Evolutionary conservation across 2,888 invertebrate species (phyloP), one percentile per base, ranked within the genome.

Genomic region (Apotomis capreana): DNA sequence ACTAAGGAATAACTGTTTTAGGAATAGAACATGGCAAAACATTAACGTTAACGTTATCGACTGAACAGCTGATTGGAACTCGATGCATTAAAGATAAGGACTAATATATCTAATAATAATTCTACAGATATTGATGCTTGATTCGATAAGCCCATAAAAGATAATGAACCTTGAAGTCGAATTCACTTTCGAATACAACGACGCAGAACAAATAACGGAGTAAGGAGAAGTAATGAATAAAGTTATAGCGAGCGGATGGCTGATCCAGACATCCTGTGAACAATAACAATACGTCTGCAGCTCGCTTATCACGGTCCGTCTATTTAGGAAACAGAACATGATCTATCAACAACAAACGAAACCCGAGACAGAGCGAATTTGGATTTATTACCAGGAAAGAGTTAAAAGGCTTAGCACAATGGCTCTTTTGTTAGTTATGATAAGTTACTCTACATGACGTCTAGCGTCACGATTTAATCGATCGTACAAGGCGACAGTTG

Each of bases 191-290:
- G 51, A 70, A 70, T 68, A 49, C 51, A 59, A 73, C 61, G 61
- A 68, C 61, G 71, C 71, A 62, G 57, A 68, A 72, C 52, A 36
- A 68, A 72, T 52, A n/a, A 4, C 61, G 58, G 62, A 40, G 55
- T 72, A 63, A 75, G 75, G 74, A 69, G 69, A 61, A 75, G 73
- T 74, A 78, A 79, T 78, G 75, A 79, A 77, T 76, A 80, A 76
- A 76, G 81, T 82, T 83, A 85, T 81, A 83, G 82, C 83, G 83
- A 83, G 82, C 83, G 83, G 83, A 84, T 80, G 80, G 78, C 80
- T 80, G 79, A 84, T 83, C 80, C 80, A 84, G 83, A 83, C 86
- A 86, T 87, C 86, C 86, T 86, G 85, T 80, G 77, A 74, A 77
- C 75, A 72, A 77, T 78, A 76, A 79, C 78, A 76, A 77, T 75